Evolutionary conservation across 2,113 vertebrate genomes (phyloP), one percentile per base, ranked within the genome.

Genomic region (Vidua chalybeata): DNA sequence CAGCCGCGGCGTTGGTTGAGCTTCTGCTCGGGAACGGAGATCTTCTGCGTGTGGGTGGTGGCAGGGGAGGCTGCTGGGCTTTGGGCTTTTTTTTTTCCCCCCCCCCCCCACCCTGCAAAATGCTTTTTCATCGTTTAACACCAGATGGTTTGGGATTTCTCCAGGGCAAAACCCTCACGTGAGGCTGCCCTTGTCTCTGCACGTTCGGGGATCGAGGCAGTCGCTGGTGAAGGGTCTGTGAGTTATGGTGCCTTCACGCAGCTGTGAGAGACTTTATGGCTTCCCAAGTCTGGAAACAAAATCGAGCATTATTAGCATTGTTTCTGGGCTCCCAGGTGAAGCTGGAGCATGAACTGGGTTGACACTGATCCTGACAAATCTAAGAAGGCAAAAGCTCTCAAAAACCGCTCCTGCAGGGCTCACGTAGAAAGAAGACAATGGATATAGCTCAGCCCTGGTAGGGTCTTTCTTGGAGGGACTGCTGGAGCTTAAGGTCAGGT

Each of bases 41-140:
- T 90, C 20, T 77, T 69, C 88, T 28, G 16, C 0, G 1, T 56
- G 90, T 80, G 75, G 92, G 96, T 71, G 76, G 86, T 78, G 63
- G 74, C 48, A 67, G 81, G 27, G 93, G 88, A 88, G 94, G 94
- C 72, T 90, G 76, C 69, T 68, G 94, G 79, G 27, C 20, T 64
- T 45, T 49, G 49, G 33, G 18, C 9, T 66, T 41, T 31, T 58
- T 67, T 46, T 21, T 6, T 27, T 13, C 8, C 8, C 16, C 4
- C 7, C 7, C 15, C 7, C 3, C 12, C 41, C 22, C 11, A 3
- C 35, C 21, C 31, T 35, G 35, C 14, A 35, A 79, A 85, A 46
- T 88, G 48, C 39, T 81, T 84, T 86, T 90, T 90, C 61, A 45
- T 83, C 3, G 0, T 83, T 87, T 22, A 45, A 41, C 52, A 74